Evolutionary conservation across 1,140 invertebrate species (phyloP).

Genomic region (Drosophila obscura): DNA sequence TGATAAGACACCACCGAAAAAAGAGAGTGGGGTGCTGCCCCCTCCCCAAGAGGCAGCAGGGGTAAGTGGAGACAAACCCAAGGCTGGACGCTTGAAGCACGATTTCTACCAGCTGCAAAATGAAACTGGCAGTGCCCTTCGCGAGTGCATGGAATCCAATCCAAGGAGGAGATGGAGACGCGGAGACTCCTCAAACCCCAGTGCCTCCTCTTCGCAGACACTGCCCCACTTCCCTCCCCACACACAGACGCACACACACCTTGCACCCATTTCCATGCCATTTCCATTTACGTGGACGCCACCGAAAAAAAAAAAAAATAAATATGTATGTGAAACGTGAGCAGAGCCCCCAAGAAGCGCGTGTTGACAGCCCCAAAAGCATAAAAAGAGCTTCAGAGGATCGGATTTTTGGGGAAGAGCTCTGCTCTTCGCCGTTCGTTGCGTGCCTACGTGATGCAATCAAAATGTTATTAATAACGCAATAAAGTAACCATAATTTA

Average conservation of each 20-base stretch:
- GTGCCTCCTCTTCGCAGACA: slow-evolving; percentile 15
- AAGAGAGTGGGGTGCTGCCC: background rate
- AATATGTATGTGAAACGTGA: slow-evolving; percentile 58
- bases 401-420: slow-evolving; percentile 26
- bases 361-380: slow-evolving; percentile 17
- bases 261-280: slow-evolving; percentile 77
- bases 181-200: background rate
- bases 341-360: slow-evolving; percentile 17
- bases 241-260: slow-evolving; percentile 34
- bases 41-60: background rate
- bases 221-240: background rate
- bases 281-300: slow-evolving; percentile 66
- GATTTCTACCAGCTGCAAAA: slow-evolving; percentile 70
- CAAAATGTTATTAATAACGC: slow-evolving; percentile 82
- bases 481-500: slow-evolving; percentile 81
- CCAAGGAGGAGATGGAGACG: slow-evolving; percentile 59
- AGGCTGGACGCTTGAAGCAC: slow-evolving; percentile 63
- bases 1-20: slow-evolving; percentile 68
- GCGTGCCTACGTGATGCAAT: slow-evolving; percentile 80
- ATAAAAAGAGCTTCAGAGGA: slow-evolving; percentile 6
- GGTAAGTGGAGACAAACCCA: slow-evolving; percentile 39
- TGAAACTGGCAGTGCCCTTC: slow-evolving; percentile 67
- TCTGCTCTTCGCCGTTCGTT: slow-evolving; percentile 13
- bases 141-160: slow-evolving; percentile 13
- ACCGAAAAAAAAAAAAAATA: slow-evolving; percentile 1